Evolutionary conservation across 1,140 invertebrate genomes (phyloP).

Genomic region (Drosophila bocqueti): DNA sequence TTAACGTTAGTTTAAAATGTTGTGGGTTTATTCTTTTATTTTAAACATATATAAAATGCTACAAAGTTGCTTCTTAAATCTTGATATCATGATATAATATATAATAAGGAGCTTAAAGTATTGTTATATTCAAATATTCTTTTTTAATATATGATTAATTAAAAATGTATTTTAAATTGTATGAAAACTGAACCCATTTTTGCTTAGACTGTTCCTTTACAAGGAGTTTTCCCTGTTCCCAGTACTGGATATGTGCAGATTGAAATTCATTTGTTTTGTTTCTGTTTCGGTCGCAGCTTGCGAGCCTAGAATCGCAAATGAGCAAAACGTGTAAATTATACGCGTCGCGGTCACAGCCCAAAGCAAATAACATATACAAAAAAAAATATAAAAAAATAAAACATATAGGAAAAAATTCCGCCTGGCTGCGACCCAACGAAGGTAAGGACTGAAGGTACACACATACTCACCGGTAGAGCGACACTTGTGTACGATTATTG

Average conservation of each 20-base stretch:
- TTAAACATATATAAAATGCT: no score
- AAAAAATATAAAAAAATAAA: not conserved
- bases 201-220: not conserved
- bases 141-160: no score
- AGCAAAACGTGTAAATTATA: constrained; percentile 84
- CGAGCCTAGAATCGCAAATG: constrained; percentile 82
- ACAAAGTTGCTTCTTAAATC: no score
- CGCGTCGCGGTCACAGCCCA: constrained; percentile 79
- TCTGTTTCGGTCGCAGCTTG: constrained; percentile 66
- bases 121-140: no score
- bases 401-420: constrained; percentile 48
- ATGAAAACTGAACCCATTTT: no score
- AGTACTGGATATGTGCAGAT: constrained; percentile 28
- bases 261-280: constrained; percentile 71
- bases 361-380: constrained; percentile 62
- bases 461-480: constrained; percentile 8
- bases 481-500: constrained; percentile 45
- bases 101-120: no score
- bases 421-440: constrained; percentile 39
- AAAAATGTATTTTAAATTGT: not conserved
- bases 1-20: no score
- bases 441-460: constrained; percentile 36
- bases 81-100: no score
- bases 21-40: no score
- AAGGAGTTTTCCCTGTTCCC: constrained; percentile 1